Evolutionary conservation across 2,888 invertebrate genomes (phyloP).

Genomic region (Tachina lurida): DNA sequence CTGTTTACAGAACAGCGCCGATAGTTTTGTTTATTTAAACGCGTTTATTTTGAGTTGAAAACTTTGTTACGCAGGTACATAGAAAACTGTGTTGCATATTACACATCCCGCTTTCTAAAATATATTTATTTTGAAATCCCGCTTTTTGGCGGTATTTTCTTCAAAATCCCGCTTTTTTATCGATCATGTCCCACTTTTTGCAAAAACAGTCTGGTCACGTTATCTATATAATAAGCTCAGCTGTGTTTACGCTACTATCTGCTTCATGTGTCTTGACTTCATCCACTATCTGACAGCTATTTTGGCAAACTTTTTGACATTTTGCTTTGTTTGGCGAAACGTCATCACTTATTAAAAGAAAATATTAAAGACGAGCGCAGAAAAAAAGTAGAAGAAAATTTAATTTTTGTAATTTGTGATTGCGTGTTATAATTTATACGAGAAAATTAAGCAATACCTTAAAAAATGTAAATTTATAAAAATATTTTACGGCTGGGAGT

Average conservation of each 20-base stretch:
- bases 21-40: too few species aligned
- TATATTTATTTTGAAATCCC: too few species aligned
- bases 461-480: conserved; percentile 58
- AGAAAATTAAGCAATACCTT: conserved; percentile 43
- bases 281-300: background rate
- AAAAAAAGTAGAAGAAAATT: conserved; percentile 51
- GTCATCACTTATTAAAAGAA: conserved; percentile 72
- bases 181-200: too few species aligned
- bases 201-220: too few species aligned
- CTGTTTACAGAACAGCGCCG: too few species aligned
- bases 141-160: too few species aligned
- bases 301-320: conserved; percentile 47
- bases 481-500: background rate
- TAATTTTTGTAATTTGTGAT: conserved; percentile 62
- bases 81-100: too few species aligned
- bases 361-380: conserved; percentile 37
- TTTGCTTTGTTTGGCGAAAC: conserved; percentile 65
- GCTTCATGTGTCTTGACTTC: background rate
- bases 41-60: too few species aligned
- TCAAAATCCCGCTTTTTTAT: too few species aligned
- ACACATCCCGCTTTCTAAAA: too few species aligned
- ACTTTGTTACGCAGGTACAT: too few species aligned
- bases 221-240: too few species aligned
- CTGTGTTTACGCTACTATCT: background rate
- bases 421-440: conserved; percentile 68